Evolutionary conservation across 2,797 vertebrate species (phyloP).

Genomic region (Anniella stebbinsi): DNA sequence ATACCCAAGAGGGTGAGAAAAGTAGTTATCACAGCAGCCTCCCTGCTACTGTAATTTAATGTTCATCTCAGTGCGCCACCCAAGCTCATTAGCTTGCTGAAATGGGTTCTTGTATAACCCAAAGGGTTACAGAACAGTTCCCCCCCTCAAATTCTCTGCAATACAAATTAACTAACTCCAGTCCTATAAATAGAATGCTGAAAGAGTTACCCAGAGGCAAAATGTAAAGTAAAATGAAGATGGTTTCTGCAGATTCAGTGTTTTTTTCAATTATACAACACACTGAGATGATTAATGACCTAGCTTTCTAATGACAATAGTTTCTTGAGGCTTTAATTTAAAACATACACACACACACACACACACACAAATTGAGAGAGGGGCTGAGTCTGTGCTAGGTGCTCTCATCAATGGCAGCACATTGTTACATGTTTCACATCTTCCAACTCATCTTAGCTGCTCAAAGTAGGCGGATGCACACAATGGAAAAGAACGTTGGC

Average conservation of each 20-base stretch:
- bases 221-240: constrained; percentile 45
- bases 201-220: constrained; percentile 58
- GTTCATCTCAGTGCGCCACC: constrained; percentile 30
- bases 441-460: not conserved
- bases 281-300: constrained; percentile 59
- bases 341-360: constrained; percentile 10
- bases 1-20: constrained; percentile 26
- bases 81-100: constrained; percentile 48
- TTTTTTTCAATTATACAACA: constrained; percentile 46
- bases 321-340: constrained; percentile 52
- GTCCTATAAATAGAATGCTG: constrained; percentile 50
- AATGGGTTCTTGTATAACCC: constrained; percentile 48
- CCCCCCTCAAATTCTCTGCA: constrained; percentile 43
- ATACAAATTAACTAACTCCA: constrained; percentile 66
- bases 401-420: not conserved
- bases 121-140: constrained; percentile 18
- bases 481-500: not conserved
- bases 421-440: constrained; percentile 6
- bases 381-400: not conserved
- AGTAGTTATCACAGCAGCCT: not conserved
- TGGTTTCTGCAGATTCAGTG: constrained; percentile 61
- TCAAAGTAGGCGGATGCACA: not conserved
- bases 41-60: constrained; percentile 11
- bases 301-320: constrained; percentile 52
- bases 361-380: not conserved